Evolutionary conservation across 1,140 invertebrate species (phyloP), one percentile per base, ranked within the genome.

Genomic region (Rhagoletis pomonella): DNA sequence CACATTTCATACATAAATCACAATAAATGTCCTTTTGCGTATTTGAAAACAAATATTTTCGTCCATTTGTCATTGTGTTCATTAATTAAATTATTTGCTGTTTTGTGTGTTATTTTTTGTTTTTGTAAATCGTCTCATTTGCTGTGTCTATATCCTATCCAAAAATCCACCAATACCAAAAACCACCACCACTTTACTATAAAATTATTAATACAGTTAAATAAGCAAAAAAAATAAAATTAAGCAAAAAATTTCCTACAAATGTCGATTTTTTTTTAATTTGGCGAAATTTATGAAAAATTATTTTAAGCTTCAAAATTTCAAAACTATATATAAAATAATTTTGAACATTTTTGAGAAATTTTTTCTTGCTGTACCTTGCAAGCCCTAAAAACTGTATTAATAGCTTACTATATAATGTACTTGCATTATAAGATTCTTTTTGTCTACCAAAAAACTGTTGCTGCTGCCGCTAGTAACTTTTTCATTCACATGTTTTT

Each of bases 381-480:
- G 29, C 29, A 29, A 29, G 59, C n/a, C 47, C 44, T 44, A 3
- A 86, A 47, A 62, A 47, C 67, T 91, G 88, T 77, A 69, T 88
- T 90, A 90, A 89, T 90, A 90, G 29, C 29, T 29, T 29, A 29
- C 89, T 87, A 87, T 91, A 89, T 88, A 87, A 90, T 90, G 17
- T 59, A 39, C 17, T 59, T 85, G 84, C 42, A 85, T 85, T 91
- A 90, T 89, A 88, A 90, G 77, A 77, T 59, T 77, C 55, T n/a
- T 59, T 62, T 58, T 42, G 89, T 88, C 12, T 81, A 55, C 44
- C 0, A 81, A 2, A 50, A 81, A 29, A 42, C 19, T 29, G 6
- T 4, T 6, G 44, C 73, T 55, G 42, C 4, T 19, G 73, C n/a
- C 5, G 47, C 42, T 10, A 5, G 19, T 12, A 62, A 62, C 12